Conservation (phyloP, 2,797 vertebrate genomes). For the Apogon hyalosoma region DNA sequence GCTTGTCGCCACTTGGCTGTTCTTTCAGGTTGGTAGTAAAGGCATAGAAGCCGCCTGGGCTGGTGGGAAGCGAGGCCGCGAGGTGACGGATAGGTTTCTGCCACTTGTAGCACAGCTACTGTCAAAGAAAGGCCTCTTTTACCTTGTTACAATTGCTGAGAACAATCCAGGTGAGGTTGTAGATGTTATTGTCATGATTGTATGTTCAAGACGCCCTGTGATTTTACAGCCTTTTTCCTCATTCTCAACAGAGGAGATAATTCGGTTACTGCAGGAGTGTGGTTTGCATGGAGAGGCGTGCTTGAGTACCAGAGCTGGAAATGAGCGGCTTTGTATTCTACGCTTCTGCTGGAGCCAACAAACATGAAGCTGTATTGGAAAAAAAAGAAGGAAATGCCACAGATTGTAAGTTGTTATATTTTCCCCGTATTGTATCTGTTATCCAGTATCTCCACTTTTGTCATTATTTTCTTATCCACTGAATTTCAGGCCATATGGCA, state of each 20-base stretch:
- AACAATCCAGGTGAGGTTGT: constrained; percentile 89
- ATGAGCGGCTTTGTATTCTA: constrained; percentile 88
- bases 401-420: too few species aligned
- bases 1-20: neutral
- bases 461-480: too few species aligned
- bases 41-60: constrained; percentile 95
- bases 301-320: constrained; percentile 87
- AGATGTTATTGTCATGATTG: rapidly evolving
- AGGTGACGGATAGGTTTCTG: constrained; percentile 93
- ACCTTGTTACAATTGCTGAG: constrained; percentile 90
- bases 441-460: too few species aligned
- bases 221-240: neutral
- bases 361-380: neutral
- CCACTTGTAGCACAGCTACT: constrained; percentile 88
- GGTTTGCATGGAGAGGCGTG: constrained; percentile 83
- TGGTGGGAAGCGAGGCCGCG: constrained; percentile 89
- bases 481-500: too few species aligned
- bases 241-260: constrained; percentile 87
- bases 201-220: rapidly evolving
- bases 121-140: constrained; percentile 90
- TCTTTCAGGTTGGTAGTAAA: constrained; percentile 84
- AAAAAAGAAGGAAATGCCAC: too few species aligned
- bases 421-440: too few species aligned
- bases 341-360: constrained; percentile 80
- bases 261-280: constrained; percentile 75